Evolutionary conservation across 1,140 invertebrate species (phyloP).

Genomic region (Holcopasites calliopsidis): DNA sequence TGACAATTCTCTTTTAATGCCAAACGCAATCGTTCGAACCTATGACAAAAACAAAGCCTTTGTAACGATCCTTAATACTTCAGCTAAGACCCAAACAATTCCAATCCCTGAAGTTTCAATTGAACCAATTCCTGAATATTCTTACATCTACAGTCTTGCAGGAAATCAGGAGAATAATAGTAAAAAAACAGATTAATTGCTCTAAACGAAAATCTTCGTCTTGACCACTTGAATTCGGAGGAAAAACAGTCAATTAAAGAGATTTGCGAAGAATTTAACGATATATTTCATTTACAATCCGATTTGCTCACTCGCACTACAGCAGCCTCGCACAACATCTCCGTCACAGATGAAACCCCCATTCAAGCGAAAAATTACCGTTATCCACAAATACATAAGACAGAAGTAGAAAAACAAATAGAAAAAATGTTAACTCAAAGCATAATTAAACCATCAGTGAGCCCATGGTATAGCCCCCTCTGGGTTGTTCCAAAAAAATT

Average conservation of each 20-base stretch:
- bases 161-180: background rate
- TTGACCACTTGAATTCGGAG: background rate
- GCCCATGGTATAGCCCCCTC: background rate
- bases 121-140: background rate
- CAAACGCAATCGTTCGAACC: background rate
- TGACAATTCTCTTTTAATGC: background rate
- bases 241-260: background rate
- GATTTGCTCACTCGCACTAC: background rate
- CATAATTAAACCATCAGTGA: background rate
- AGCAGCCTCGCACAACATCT: background rate
- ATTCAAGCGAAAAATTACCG: constrained; percentile 3
- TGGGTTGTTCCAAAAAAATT: constrained; percentile 6
- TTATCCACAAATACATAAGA: constrained; percentile 9
- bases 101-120: background rate
- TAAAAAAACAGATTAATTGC: background rate
- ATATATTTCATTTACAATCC: constrained; percentile 1
- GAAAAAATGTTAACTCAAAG: constrained; percentile 11
- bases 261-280: background rate
- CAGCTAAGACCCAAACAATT: background rate
- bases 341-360: background rate
- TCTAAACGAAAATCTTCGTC: background rate
- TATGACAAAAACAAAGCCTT: background rate
- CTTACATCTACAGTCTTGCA: background rate
- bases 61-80: background rate
- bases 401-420: background rate